Evolutionary conservation across 2,797 vertebrate genomes (phyloP).

Genomic region (Lophius americanus): DNA sequence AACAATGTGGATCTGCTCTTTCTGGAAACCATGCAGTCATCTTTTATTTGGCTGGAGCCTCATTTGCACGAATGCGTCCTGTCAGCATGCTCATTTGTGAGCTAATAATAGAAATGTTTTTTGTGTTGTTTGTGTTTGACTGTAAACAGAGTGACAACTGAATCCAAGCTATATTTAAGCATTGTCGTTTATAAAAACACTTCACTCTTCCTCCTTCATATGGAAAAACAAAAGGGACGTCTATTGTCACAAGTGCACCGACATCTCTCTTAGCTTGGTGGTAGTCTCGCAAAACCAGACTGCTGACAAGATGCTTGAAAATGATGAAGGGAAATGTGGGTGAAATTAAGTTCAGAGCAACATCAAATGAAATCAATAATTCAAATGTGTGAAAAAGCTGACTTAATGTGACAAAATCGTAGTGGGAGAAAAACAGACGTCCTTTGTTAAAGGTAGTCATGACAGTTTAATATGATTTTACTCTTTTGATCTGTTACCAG

Average conservation of each 20-base stretch:
- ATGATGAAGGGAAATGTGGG: conserved; percentile 44
- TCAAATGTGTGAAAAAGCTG: conserved; percentile 41
- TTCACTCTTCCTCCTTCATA: conserved; percentile 22
- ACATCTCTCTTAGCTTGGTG: conserved; percentile 27
- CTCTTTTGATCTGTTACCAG: conserved; percentile 48
- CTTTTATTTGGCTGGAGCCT: conserved; percentile 27
- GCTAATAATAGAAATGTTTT: conserved; percentile 68
- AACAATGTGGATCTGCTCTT: conserved; percentile 24
- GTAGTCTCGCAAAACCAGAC: conserved; percentile 13
- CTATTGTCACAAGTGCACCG: conserved; percentile 36
- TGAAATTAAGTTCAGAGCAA: conserved; percentile 55
- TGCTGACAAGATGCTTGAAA: conserved; percentile 43
- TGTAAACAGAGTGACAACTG: conserved; percentile 37
- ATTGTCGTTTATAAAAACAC: conserved; percentile 45
- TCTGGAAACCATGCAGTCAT: conserved; percentile 22
- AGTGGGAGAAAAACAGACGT: conserved; percentile 17
- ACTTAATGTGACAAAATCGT: conserved; percentile 28
- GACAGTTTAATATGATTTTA: conserved; percentile 51
- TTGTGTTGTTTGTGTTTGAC: conserved; percentile 40
- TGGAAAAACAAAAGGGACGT: conserved; percentile 19
- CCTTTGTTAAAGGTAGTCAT: conserved; percentile 54
- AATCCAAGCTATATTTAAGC: conserved; percentile 60
- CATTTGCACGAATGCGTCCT: conserved; percentile 48
- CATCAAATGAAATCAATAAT: conserved; percentile 57
- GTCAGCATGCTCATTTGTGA: conserved; percentile 45